Conservation (phyloP, 1,140 invertebrate species). For the Leguminivora glycinivorella region DNA sequence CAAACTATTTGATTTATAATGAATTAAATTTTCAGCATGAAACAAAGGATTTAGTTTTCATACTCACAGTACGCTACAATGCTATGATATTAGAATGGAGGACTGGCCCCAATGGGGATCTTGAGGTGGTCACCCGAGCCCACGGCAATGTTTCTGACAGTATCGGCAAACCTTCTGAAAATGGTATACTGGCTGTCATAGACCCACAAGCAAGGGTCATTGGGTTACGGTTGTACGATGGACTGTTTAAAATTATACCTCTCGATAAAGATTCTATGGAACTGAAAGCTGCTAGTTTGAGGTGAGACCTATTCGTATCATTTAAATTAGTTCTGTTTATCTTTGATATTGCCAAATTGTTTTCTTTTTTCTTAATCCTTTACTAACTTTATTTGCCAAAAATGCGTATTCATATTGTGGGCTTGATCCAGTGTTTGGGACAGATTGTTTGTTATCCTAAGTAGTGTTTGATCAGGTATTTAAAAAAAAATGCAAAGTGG, state of each 20-base stretch:
- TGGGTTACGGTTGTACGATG: conserved; percentile 97
- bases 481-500: too few relatives aligned
- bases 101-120: conserved; percentile 81
- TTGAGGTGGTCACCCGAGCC: conserved; percentile 97
- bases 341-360: not conserved
- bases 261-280: conserved; percentile 95
- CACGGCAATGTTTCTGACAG: conserved; percentile 97
- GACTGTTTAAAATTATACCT: conserved; percentile 97
- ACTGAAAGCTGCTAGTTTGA: conserved; percentile 95
- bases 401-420: too few relatives aligned
- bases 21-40: conserved; percentile 85
- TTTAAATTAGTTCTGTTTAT: not conserved
- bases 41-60: conserved; percentile 95
- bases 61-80: conserved; percentile 96
- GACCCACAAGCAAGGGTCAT: conserved; percentile 97
- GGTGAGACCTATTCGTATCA: conserved; percentile 65
- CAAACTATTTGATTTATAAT: not conserved
- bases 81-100: conserved; percentile 98
- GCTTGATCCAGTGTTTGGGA: too few relatives aligned
- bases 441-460: too few relatives aligned
- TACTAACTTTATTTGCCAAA: too few relatives aligned
- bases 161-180: conserved; percentile 94
- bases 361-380: too few relatives aligned
- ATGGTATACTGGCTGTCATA: conserved; percentile 96
- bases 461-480: too few relatives aligned